A percentile compares a stretch with the other conserved stretches of the same genome.
These are phyloP conservation scores for Linurgus olivaceus DNA, from an alignment of 2,797 vertebrate species.

Conservation along the genomic window DNA sequence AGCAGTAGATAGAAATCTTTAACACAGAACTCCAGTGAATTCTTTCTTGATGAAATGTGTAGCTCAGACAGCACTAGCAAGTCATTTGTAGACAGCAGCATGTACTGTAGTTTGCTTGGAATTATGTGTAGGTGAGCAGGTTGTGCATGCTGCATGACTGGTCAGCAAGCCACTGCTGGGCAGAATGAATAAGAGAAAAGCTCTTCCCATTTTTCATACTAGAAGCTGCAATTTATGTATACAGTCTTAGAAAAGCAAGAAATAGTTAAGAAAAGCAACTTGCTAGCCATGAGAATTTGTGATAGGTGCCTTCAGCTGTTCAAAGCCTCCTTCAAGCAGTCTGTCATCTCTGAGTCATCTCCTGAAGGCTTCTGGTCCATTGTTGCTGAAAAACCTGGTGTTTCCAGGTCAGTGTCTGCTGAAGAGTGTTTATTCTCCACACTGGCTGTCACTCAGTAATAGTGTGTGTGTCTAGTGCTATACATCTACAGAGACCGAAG, in stretches of 20 bases:
- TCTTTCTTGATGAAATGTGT: not conserved
- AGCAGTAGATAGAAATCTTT: not conserved
- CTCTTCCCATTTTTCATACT: not conserved
- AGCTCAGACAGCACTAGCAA: not conserved
- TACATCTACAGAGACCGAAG: not conserved
- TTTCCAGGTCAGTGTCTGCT: not conserved
- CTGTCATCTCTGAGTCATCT: not conserved
- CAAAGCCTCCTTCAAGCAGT: not conserved
- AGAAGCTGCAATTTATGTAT: not conserved
- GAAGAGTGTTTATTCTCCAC: not conserved
- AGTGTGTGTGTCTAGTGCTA: not conserved
- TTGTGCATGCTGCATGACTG: not conserved
- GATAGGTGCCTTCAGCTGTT: not conserved
- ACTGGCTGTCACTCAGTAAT: not conserved
- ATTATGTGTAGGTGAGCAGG: not conserved
- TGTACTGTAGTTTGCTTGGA: not conserved
- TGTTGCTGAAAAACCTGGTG: not conserved
- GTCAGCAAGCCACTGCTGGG: not conserved
- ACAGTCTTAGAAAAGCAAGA: not conserved
- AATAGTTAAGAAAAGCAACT: not conserved
- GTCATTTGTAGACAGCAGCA: not conserved
- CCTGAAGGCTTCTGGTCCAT: not conserved
- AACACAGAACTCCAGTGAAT: not conserved
- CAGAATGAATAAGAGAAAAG: not conserved
- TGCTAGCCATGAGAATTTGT: not conserved